phyloP scores from a whole-genome alignment of 1,140 invertebrate genomes.

The Condylostylus longicornis region DNA sequence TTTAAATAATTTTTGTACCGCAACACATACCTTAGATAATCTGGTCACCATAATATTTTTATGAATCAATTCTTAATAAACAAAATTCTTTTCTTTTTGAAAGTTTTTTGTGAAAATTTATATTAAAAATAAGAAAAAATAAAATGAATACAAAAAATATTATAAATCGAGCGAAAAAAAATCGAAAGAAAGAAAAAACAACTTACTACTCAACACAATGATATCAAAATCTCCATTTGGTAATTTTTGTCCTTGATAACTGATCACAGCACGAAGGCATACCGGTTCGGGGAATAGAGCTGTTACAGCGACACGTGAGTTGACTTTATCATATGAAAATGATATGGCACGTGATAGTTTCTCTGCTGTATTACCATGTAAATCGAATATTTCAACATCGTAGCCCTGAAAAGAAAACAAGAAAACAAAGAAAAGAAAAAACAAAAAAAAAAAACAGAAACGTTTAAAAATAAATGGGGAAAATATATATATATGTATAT shows the following conservation, averaged over 20 bases:
- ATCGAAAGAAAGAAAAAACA: slow-evolving; percentile 2
- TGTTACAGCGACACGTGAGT: slow-evolving; percentile 37
- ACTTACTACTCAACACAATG: slow-evolving; percentile 73
- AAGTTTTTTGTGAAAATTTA: too few relatives aligned
- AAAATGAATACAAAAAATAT: slow-evolving; percentile 6
- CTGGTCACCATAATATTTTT: too few relatives aligned
- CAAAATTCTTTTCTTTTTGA: too few relatives aligned
- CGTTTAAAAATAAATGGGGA: not conserved
- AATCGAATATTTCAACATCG: slow-evolving; percentile 37
- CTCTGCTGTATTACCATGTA: slow-evolving; percentile 35
- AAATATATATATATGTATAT: not conserved
- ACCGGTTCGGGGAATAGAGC: slow-evolving; percentile 42
- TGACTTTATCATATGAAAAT: slow-evolving; percentile 39
- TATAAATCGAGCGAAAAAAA: not conserved
- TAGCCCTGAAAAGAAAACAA: slow-evolving; percentile 35
- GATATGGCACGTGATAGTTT: slow-evolving; percentile 39
- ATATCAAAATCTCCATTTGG: slow-evolving; percentile 87
- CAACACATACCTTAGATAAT: too few relatives aligned
- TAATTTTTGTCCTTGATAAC: slow-evolving; percentile 58
- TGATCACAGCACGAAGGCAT: slow-evolving; percentile 69
- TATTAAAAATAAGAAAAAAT: not conserved
- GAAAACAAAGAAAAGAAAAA: too few relatives aligned
- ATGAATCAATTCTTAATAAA: too few relatives aligned
- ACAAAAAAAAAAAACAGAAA: too few relatives aligned
- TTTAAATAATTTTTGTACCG: too few relatives aligned